A percentile compares a stretch with the other conserved stretches of the same genome.
Evolutionary conservation across 2,113 vertebrate species (phyloP).

Genomic region (Propithecus coquereli): DNA sequence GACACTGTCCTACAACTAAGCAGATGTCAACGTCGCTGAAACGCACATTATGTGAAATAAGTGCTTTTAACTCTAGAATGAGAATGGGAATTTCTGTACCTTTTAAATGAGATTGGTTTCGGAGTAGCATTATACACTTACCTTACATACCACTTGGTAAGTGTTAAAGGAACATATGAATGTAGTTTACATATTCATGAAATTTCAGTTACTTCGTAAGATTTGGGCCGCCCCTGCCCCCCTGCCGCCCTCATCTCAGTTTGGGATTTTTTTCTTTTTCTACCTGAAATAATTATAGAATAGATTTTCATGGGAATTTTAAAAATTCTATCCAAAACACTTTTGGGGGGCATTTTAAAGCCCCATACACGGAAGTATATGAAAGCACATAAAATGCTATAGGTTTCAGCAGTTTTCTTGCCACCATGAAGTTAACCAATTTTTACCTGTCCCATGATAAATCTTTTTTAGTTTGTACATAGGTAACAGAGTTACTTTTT

Average conservation of each 20-base stretch:
- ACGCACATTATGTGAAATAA: slow-evolving; percentile 44
- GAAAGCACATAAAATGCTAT: slow-evolving; percentile 45
- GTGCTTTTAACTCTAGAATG: slow-evolving; percentile 46
- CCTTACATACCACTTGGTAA: neutral
- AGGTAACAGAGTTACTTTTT: slow-evolving; percentile 74
- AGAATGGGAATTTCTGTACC: neutral
- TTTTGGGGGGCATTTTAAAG: neutral
- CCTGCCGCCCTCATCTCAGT: too few relatives aligned
- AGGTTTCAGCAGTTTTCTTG: neutral
- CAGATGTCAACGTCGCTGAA: neutral
- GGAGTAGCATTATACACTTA: neutral
- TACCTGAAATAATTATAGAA: slow-evolving; percentile 51
- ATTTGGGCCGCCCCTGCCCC: neutral
- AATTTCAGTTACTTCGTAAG: slow-evolving; percentile 61
- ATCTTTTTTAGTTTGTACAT: slow-evolving; percentile 73
- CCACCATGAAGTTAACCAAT: neutral
- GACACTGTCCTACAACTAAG: neutral
- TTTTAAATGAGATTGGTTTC: neutral
- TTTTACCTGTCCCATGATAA: slow-evolving; percentile 12
- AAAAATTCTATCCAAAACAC: neutral
- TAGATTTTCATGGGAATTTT: slow-evolving; percentile 40
- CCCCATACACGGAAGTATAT: slow-evolving; percentile 22
- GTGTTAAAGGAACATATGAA: slow-evolving; percentile 14
- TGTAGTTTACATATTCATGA: slow-evolving; percentile 26
- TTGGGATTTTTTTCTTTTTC: neutral